Evolutionary conservation across 2,113 vertebrate genomes (phyloP), one percentile per base, ranked within the genome.

Genomic region (Chroicocephalus ridibundus): DNA sequence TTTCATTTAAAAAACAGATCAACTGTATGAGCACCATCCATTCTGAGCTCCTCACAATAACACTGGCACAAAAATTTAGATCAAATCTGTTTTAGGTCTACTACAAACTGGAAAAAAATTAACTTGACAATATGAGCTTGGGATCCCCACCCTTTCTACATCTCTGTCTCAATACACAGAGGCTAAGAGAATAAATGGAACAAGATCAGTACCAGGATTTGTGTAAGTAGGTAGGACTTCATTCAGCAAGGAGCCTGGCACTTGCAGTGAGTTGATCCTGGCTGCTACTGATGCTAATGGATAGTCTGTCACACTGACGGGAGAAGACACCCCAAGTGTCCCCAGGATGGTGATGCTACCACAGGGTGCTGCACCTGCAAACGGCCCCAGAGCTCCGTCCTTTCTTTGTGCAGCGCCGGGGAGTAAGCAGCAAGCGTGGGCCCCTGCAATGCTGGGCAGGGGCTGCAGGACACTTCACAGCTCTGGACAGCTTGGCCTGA

Each of bases 191-290:
- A 70, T 27, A 66, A 40, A 60, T 1, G 55, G 29, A 2, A 60
- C 6, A 42, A 0, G 9, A 60, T 38, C 36, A 47, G 46, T 21
- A 22, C 51, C 32, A n/a, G 7, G 22, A 29, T 44, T 72, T 36
- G 34, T 61, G 4, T n/a, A 65, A 77, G 44, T 5, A 70, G 31
- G 14, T n/a, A 72, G 52, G 61, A 60, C 11, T 57, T 78, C 20
- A 34, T 75, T 34, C 57, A 62, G 62, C 47, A 88, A 57, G 46
- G 61, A 78, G 51, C 36, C 15, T 75, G 61, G 64, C 4, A 13
- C 34, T 40, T 10, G 0, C 55, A 74, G 26, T 0, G 27, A 19
- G 13, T 1, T 34, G 71, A 55, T 38, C 36, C 60, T 36, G 27
- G 8, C 15, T 65, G 44, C 5, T 6, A 5, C 38, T 10, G 32